phyloP scores from a whole-genome alignment of 2,888 invertebrate genomes.

The Limnephilus auricula region DNA sequence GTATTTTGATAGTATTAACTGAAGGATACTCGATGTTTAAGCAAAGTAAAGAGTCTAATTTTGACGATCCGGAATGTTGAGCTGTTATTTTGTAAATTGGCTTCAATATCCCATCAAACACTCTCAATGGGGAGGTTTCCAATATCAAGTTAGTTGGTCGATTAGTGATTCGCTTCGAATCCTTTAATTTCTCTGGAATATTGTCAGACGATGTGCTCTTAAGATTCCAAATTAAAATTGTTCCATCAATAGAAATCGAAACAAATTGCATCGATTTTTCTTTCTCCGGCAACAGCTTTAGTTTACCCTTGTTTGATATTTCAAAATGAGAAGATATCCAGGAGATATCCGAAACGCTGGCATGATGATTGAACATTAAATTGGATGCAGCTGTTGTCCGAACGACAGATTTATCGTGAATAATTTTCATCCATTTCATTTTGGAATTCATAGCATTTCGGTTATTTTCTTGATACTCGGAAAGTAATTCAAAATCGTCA shows the following conservation, averaged over 20 bases:
- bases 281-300: constrained; percentile 71
- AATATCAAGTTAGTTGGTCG: constrained; percentile 79
- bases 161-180: constrained; percentile 74
- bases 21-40: constrained; percentile 72
- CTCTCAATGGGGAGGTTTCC: constrained; percentile 80
- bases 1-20: constrained; percentile 71
- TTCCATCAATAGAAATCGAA: constrained; percentile 83
- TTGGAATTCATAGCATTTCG: constrained; percentile 79
- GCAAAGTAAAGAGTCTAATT: constrained; percentile 73
- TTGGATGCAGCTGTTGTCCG: constrained; percentile 80
- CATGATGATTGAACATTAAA: constrained; percentile 80
- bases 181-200: constrained; percentile 72
- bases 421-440: constrained; percentile 84
- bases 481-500: constrained; percentile 80
- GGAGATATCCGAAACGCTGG: constrained; percentile 80
- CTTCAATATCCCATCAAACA: constrained; percentile 79
- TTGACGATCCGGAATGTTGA: constrained; percentile 73
- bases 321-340: constrained; percentile 83
- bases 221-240: constrained; percentile 82
- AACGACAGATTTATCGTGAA: constrained; percentile 78
- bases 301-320: constrained; percentile 79
- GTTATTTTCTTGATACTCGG: constrained; percentile 81
- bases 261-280: constrained; percentile 79
- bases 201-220: constrained; percentile 21
- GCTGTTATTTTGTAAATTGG: constrained; percentile 80